Percentiles rank a stretch among this genome's conserved stretches.
These are phyloP conservation scores for Mareca penelope DNA, from an alignment of 2,797 vertebrate species.

Conservation along the genomic window DNA sequence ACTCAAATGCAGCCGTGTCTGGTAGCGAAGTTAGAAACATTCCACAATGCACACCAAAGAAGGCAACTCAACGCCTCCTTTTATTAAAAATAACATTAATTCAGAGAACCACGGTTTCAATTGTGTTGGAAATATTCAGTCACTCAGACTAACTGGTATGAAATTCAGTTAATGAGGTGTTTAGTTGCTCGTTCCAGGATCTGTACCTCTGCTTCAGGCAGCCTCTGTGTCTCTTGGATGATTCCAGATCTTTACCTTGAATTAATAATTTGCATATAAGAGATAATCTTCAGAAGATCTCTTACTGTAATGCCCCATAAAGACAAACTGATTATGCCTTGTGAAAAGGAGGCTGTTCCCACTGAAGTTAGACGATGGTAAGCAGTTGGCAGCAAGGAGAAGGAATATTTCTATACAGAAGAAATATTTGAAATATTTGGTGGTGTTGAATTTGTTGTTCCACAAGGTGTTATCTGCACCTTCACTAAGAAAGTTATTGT, in stretches of 20 bases:
- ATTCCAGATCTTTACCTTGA: slow-evolving; percentile 1
- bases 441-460: background rate
- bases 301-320: background rate
- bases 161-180: slow-evolving; percentile 59
- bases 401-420: background rate
- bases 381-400: background rate
- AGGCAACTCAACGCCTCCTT: slow-evolving; percentile 56
- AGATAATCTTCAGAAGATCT: background rate
- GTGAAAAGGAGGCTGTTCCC: background rate
- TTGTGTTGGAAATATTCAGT: slow-evolving; percentile 67
- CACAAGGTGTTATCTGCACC: background rate
- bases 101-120: slow-evolving; percentile 38
- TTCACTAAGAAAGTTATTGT: background rate
- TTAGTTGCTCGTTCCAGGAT: slow-evolving; percentile 47
- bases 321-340: background rate
- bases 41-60: slow-evolving; percentile 56
- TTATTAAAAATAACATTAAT: slow-evolving; percentile 70
- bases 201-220: slow-evolving; percentile 27
- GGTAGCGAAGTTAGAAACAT: slow-evolving; percentile 51
- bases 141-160: slow-evolving; percentile 6
- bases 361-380: background rate
- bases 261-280: background rate
- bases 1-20: slow-evolving; percentile 37
- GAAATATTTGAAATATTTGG: background rate
- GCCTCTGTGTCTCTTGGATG: slow-evolving; percentile 15